Base-by-base conservation (phyloP, 2,113 vertebrate genomes). In the Hydrochoerus hydrochaeris region DNA sequence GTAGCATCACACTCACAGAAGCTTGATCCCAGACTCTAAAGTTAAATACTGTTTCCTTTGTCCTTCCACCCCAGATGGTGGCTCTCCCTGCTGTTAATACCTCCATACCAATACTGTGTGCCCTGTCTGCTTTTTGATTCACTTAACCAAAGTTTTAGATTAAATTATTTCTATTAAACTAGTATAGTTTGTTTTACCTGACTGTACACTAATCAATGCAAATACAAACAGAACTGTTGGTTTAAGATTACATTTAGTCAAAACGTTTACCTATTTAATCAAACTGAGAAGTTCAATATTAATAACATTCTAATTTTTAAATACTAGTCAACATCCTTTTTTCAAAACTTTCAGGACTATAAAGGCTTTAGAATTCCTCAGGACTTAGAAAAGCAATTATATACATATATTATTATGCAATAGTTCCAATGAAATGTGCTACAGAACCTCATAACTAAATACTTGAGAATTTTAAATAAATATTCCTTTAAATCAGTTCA, bases 361-460 rank as follows among this genome's bases (percentile, higher is more conserved):
- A 96, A 94, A 65, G 90, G 28, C 81, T 92, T 88, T 38, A 65
- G 14, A 94, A 80, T 93, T 89, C 38, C 93, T 89, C 41, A 69
- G 44, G 84, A 81, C 88, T 90, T 85, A 87, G 46, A 88, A 95
- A 71, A 44, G 4, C 65, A 85, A 63, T 41, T 75, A 5, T 67
- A 8, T 11, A 35, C n/a, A 49, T 63, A 65, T 13, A 65, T 65
- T 60, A 88, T 54, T 54, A 30, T 60, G 0, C 78, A 60, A 67
- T 52, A 85, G 17, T 46, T 77, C 7, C 20, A 85, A 1, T 77
- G 1, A 44, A 17, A 5, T 71, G 9, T 71, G 46, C n/a, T 24
- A 8, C 3, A 78, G 10, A 78, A 41, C 5, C 22, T 91, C 41
- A 38, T n/a, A 60, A 58, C 65, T 30, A 85, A 94, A 82, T 46